These are phyloP conservation scores for Tricholauxania praeusta DNA, from an alignment of 2,888 invertebrate species.

Conservation along the genomic window DNA sequence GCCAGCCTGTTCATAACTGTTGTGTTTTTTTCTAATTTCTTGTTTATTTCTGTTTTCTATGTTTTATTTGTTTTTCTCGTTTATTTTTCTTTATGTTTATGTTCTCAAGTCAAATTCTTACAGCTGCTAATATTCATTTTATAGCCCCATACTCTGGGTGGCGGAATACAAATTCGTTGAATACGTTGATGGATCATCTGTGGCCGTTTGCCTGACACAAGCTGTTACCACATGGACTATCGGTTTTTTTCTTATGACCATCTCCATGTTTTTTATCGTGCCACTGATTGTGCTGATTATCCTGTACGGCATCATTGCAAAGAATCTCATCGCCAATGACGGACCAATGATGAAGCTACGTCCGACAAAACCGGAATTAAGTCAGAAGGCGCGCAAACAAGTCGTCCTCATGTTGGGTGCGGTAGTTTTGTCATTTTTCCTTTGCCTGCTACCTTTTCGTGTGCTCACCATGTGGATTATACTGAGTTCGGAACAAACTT, in stretches of 20 bases:
- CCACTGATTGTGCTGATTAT: conserved; percentile 84
- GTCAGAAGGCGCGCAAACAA: conserved; percentile 81
- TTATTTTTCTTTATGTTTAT: conserved; percentile 45
- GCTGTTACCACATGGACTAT: conserved; percentile 82
- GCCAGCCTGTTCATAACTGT: no score
- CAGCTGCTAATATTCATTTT: conserved; percentile 68
- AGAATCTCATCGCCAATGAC: conserved; percentile 79
- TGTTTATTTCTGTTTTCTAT: not conserved
- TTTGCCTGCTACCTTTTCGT: conserved; percentile 89
- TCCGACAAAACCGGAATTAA: conserved; percentile 79
- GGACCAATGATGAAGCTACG: conserved; percentile 76
- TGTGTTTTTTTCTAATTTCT: no score
- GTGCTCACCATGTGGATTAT: conserved; percentile 87
- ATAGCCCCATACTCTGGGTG: conserved; percentile 82
- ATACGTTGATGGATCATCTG: conserved; percentile 78
- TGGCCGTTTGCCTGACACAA: conserved; percentile 83
- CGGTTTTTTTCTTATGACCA: conserved; percentile 83
- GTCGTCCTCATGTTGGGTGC: conserved; percentile 89
- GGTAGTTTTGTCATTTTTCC: conserved; percentile 88
- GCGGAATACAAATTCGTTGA: conserved; percentile 79
- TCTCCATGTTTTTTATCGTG: conserved; percentile 82
- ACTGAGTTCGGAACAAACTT: conserved; percentile 77
- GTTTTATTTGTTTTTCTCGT: conserved; percentile 32
- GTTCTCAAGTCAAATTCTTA: conserved; percentile 33
- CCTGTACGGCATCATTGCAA: conserved; percentile 86